These are phyloP conservation scores for Sciurus carolinensis DNA, from an alignment of 2,797 vertebrate genomes.

Conservation along the genomic window DNA sequence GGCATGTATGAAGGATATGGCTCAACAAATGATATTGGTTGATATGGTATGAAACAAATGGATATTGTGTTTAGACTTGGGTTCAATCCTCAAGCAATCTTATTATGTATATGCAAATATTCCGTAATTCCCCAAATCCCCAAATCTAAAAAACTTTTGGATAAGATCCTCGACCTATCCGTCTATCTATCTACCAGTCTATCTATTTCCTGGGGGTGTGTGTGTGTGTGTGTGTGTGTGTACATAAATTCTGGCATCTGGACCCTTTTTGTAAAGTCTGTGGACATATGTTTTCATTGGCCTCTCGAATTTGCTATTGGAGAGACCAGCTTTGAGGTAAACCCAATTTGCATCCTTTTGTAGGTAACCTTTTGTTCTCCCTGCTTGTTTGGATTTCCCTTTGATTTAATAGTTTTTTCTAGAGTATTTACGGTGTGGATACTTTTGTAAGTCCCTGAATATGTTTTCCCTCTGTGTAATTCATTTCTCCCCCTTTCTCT, in stretches of 20 bases:
- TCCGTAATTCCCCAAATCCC: not conserved
- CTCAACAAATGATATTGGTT: no score
- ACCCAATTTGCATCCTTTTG: not conserved
- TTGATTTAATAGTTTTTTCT: constrained; percentile 36
- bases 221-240: not conserved
- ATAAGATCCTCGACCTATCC: not conserved
- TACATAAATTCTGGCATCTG: not conserved
- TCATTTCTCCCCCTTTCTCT: not conserved
- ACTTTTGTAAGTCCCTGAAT: not conserved
- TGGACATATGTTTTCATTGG: not conserved
- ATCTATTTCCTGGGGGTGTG: no score
- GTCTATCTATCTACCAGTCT: not conserved
- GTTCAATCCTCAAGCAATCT: not conserved
- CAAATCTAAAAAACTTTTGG: not conserved
- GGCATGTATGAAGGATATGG: no score
- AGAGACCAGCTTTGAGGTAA: not conserved
- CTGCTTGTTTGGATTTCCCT: not conserved
- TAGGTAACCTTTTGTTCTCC: not conserved
- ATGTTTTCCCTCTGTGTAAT: not conserved
- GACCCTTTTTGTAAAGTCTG: not conserved
- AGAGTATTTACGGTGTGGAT: not conserved
- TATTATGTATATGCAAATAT: not conserved
- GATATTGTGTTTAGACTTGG: not conserved
- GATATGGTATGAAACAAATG: not conserved
- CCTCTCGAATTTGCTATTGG: constrained; percentile 29